Evolutionary conservation across 2,797 vertebrate species (phyloP).

Genomic region (Siniperca scherzeri): DNA sequence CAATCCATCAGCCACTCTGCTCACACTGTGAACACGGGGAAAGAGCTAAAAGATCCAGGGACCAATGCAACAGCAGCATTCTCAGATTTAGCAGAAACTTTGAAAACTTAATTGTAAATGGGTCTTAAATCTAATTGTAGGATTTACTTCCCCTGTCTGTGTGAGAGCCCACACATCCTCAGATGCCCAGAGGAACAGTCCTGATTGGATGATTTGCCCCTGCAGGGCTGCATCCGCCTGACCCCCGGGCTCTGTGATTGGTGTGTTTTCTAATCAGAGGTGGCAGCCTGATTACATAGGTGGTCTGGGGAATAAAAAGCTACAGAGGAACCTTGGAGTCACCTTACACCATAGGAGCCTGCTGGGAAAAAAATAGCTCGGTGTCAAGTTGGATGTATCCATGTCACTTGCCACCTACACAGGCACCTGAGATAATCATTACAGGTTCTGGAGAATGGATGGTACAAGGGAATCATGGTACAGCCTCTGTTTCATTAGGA

Average conservation of each 20-base stretch:
- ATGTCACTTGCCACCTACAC: slow-evolving; percentile 36
- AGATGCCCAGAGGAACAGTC: slow-evolving; percentile 10
- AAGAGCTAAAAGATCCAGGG: slow-evolving; percentile 9
- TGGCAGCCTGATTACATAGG: slow-evolving; percentile 73
- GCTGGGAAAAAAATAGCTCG: not conserved
- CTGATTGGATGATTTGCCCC: slow-evolving; percentile 59
- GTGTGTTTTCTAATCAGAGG: slow-evolving; percentile 77
- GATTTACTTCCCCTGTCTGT: slow-evolving; percentile 30
- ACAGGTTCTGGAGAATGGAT: not conserved
- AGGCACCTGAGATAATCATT: slow-evolving; percentile 43
- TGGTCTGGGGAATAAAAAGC: slow-evolving; percentile 66
- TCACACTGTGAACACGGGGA: slow-evolving; percentile 22
- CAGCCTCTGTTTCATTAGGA: slow-evolving; percentile 40
- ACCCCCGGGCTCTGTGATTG: slow-evolving; percentile 64
- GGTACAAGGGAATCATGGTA: slow-evolving; percentile 10
- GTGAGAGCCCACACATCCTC: slow-evolving; percentile 37
- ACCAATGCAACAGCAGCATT: not conserved
- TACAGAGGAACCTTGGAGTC: slow-evolving; percentile 71
- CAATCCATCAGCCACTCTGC: slow-evolving; percentile 40
- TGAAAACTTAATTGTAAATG: slow-evolving; percentile 56
- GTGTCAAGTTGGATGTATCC: slow-evolving; percentile 50
- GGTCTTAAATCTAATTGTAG: slow-evolving; percentile 57
- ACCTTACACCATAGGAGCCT: slow-evolving; percentile 60
- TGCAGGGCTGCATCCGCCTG: slow-evolving; percentile 51
- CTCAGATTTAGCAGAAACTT: slow-evolving; percentile 37